Evolutionary conservation across 1,140 invertebrate genomes (phyloP).

Genomic region (Nasonia giraulti): DNA sequence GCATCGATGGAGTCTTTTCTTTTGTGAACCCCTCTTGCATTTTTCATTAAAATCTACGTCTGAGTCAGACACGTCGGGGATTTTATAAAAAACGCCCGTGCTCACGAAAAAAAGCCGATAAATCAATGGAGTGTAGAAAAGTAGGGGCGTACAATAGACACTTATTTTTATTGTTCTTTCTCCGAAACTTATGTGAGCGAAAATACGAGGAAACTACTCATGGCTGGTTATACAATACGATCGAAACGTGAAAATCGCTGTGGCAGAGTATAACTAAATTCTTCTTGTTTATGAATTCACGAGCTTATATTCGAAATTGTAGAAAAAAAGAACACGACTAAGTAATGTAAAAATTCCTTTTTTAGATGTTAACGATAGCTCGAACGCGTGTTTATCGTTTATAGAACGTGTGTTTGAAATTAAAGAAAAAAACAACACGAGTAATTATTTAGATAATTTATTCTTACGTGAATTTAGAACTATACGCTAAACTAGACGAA

Average conservation of each 20-base stretch:
- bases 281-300: neutral
- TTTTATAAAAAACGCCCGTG: slow-evolving; percentile 9
- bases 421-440: neutral
- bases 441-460: neutral
- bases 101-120: slow-evolving; percentile 20
- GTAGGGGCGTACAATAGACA: slow-evolving; percentile 20
- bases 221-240: neutral
- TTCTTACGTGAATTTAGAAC: neutral
- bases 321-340: neutral
- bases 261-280: slow-evolving; percentile 14
- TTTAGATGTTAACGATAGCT: slow-evolving; percentile 2
- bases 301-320: neutral
- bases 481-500: neutral
- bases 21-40: neutral
- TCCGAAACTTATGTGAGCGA: neutral
- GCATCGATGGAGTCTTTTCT: slow-evolving; percentile 32
- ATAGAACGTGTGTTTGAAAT: neutral
- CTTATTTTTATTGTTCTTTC: slow-evolving; percentile 43
- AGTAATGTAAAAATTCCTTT: neutral
- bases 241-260: slow-evolving; percentile 3
- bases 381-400: neutral
- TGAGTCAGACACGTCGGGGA: neutral
- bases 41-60: neutral
- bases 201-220: neutral
- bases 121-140: slow-evolving; percentile 30